Evolutionary conservation across 2,888 invertebrate genomes (phyloP).

Genomic region (Allacma fusca): DNA sequence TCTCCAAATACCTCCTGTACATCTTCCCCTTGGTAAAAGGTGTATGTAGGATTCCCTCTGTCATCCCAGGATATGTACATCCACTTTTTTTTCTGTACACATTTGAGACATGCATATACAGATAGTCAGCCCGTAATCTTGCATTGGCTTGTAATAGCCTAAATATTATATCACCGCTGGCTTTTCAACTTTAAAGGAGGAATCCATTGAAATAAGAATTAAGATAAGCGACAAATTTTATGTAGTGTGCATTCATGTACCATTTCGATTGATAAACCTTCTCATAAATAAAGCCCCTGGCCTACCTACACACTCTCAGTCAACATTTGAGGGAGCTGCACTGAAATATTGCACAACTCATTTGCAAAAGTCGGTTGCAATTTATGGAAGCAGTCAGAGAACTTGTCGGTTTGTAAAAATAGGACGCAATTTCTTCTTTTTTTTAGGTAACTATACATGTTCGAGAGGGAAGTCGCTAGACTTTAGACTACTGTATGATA

Average conservation of each 20-base stretch:
- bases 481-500: too few species aligned
- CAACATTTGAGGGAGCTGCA: background rate
- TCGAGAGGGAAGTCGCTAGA: too few species aligned
- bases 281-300: constrained; percentile 5
- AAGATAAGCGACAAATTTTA: constrained; percentile 24
- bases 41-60: too few species aligned
- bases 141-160: too few species aligned
- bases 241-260: constrained; percentile 7
- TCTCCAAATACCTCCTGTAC: too few species aligned
- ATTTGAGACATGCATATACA: background rate
- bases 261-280: constrained; percentile 22
- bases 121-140: background rate
- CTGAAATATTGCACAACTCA: background rate
- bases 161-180: background rate
- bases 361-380: constrained; percentile 5
- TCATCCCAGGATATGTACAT: too few species aligned
- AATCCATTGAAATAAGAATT: constrained; percentile 22
- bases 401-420: background rate
- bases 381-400: background rate
- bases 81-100: too few species aligned
- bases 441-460: too few species aligned
- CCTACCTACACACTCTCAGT: background rate
- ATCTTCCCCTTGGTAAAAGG: too few species aligned
- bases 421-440: background rate
- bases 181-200: constrained; percentile 11